Conservation (phyloP, 1,140 invertebrate genomes). For the Eubasilissa regina region DNA sequence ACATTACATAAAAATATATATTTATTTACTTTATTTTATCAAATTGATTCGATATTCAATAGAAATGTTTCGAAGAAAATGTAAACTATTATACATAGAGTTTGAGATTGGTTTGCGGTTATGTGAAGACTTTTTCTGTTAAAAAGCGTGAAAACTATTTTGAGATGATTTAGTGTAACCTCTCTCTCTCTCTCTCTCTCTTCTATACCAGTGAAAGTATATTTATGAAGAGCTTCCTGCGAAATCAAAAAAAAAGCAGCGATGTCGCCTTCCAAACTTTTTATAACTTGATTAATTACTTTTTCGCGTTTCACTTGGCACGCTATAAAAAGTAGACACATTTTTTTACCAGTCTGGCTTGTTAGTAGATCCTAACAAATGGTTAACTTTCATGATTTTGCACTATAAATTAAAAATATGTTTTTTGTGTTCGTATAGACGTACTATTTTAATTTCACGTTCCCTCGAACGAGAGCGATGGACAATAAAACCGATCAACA, state of each 20-base stretch:
- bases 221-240: neutral
- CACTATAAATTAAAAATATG: neutral
- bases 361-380: neutral
- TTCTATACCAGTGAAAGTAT: too few species aligned
- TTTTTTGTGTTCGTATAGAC: neutral
- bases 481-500: too few species aligned
- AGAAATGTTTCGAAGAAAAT: too few species aligned
- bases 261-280: neutral
- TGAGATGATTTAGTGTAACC: too few species aligned
- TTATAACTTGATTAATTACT: neutral
- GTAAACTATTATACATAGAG: too few species aligned
- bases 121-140: too few species aligned
- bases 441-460: neutral
- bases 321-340: neutral
- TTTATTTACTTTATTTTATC: too few species aligned
- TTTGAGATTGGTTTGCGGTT: too few species aligned
- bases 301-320: neutral
- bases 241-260: neutral
- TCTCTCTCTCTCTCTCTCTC: too few species aligned
- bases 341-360: neutral
- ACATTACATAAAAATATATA: too few species aligned
- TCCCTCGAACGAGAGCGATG: neutral
- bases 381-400: neutral
- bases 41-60: too few species aligned
- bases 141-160: too few species aligned